A percentile compares a stretch with the other conserved stretches of the same genome.
phyloP scores from a whole-genome alignment of 2,113 vertebrate genomes.

The Rhinolophus sinicus region DNA sequence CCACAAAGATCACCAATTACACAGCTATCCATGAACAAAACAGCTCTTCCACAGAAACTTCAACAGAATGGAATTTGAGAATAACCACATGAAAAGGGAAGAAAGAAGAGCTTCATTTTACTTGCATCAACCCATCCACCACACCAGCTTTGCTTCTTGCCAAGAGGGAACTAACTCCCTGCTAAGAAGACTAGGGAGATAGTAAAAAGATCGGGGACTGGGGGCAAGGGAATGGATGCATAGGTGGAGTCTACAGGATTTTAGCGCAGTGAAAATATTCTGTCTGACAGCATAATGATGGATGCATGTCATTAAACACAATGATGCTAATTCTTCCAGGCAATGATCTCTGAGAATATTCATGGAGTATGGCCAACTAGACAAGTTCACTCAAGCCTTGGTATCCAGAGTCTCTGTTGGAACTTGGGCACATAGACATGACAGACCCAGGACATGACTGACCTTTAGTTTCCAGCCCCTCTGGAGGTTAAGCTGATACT shows the following conservation, averaged over 20 bases:
- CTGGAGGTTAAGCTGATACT: neutral
- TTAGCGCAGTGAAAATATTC: neutral
- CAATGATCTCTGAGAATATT: neutral
- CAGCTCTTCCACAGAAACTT: neutral
- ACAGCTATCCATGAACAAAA: neutral
- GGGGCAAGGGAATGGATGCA: neutral
- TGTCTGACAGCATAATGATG: neutral
- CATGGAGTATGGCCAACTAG: neutral
- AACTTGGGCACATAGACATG: neutral
- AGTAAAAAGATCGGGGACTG: neutral
- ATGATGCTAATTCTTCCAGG: neutral
- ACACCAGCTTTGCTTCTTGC: neutral
- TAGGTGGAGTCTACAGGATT: neutral
- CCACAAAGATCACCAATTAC: neutral
- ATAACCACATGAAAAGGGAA: neutral
- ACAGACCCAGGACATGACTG: neutral
- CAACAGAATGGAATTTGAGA: neutral
- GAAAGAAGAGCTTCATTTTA: neutral
- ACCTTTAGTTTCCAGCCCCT: neutral
- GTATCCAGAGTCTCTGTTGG: neutral
- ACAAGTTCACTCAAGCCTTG: neutral
- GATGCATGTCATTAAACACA: neutral
- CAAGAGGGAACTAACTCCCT: neutral
- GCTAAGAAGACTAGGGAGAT: neutral
- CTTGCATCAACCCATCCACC: neutral